Percentiles rank a stretch among this genome's conserved stretches.
These are phyloP conservation scores for Chironomus tepperi DNA, from an alignment of 1,140 invertebrate genomes.

Conservation along the genomic window DNA sequence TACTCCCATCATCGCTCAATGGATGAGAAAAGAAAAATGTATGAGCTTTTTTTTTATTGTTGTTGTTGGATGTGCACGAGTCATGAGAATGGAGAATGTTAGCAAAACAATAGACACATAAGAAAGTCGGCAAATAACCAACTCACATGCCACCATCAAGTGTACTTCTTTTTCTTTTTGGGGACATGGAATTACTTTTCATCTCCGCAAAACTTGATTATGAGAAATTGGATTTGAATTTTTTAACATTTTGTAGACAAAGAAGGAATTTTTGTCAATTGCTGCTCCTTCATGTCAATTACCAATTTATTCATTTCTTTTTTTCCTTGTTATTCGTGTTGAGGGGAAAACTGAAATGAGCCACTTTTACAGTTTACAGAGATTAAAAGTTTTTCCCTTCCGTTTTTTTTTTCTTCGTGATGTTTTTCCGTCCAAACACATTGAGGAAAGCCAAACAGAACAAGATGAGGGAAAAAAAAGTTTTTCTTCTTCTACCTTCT, in stretches of 20 bases:
- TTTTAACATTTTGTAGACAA: neutral
- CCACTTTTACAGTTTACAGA: too few species aligned
- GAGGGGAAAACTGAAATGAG: too few species aligned
- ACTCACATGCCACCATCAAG: too few species aligned
- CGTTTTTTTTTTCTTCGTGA: too few species aligned
- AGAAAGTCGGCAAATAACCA: too few species aligned
- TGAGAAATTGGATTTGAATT: conserved; percentile 9
- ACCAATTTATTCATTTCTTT: neutral
- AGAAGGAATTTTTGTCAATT: too few species aligned
- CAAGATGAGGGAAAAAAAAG: neutral
- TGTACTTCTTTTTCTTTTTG: too few species aligned
- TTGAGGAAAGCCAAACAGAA: neutral
- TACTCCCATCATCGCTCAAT: neutral
- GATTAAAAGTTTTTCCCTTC: too few species aligned
- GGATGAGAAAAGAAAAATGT: neutral
- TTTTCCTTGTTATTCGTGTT: neutral
- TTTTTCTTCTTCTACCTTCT: neutral
- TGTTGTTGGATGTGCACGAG: neutral
- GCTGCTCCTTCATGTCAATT: too few species aligned
- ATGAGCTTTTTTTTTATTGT: neutral
- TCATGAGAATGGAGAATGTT: neutral
- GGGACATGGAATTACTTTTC: too few species aligned
- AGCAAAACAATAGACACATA: neutral
- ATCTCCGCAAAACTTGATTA: neutral
- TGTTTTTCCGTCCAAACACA: too few species aligned